These are phyloP conservation scores for Zhuqinia jingwanae DNA, from an alignment of 2,888 invertebrate species.

Conservation along the genomic window DNA sequence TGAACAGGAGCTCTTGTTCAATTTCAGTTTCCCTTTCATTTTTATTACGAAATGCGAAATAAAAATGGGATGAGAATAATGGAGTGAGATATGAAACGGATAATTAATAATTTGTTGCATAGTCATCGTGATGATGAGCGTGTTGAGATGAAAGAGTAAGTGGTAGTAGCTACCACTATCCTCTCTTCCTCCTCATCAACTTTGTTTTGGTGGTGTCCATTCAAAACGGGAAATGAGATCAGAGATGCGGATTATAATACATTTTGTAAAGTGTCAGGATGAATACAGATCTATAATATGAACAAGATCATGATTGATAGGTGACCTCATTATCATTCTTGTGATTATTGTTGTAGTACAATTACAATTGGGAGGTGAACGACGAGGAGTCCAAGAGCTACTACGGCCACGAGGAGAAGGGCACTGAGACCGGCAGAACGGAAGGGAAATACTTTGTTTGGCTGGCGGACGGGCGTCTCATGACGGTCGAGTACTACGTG, in stretches of 20 bases:
- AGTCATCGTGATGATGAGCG: too few relatives aligned
- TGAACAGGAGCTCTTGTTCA: too few relatives aligned
- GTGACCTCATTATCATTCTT: background rate
- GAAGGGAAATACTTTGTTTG: constrained; percentile 86
- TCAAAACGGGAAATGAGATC: background rate
- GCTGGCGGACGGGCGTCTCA: constrained; percentile 87
- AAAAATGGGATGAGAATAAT: too few relatives aligned
- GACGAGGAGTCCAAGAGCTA: constrained; percentile 86
- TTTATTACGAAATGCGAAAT: too few relatives aligned
- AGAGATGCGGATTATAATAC: too few relatives aligned
- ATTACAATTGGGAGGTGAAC: constrained; percentile 82
- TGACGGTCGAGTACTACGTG: constrained; percentile 88
- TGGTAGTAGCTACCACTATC: too few relatives aligned
- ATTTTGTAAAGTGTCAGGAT: too few relatives aligned
- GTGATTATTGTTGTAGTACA: constrained; percentile 2
- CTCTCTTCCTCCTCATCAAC: too few relatives aligned
- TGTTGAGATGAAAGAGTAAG: too few relatives aligned
- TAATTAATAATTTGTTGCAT: background rate
- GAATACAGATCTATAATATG: too few relatives aligned
- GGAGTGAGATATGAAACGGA: background rate
- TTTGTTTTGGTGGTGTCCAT: too few relatives aligned
- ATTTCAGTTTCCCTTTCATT: too few relatives aligned
- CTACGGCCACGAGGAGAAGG: constrained; percentile 86
- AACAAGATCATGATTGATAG: background rate
- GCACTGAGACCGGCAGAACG: constrained; percentile 82